These are phyloP conservation scores for Cinclus mexicanus DNA, from an alignment of 2,113 vertebrate species.

Conservation along the genomic window DNA sequence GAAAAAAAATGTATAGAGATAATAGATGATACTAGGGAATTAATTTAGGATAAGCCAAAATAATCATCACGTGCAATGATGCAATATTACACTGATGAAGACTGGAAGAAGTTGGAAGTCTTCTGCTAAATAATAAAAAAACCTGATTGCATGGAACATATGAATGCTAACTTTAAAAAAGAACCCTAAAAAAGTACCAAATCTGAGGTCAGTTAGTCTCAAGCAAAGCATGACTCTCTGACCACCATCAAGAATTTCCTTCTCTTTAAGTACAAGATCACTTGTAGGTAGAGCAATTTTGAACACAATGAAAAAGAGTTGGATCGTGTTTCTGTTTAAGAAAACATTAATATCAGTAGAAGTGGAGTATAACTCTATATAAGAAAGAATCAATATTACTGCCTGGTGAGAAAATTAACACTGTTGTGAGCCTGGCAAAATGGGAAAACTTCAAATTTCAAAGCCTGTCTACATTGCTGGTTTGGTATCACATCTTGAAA, in stretches of 20 bases:
- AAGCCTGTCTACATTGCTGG: background rate
- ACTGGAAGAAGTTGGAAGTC: background rate
- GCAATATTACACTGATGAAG: background rate
- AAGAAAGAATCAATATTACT: background rate
- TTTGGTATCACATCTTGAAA: background rate
- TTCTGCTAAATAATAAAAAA: background rate
- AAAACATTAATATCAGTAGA: background rate
- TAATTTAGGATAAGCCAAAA: background rate
- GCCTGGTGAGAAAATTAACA: background rate
- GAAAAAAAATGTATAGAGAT: background rate
- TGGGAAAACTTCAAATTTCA: background rate
- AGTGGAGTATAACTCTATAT: background rate
- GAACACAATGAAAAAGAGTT: background rate
- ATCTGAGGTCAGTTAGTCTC: background rate
- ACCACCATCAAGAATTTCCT: background rate
- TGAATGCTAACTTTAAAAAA: background rate
- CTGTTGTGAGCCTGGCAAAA: background rate
- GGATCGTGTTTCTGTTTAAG: background rate
- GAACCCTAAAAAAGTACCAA: background rate
- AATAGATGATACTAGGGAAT: background rate
- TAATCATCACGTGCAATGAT: background rate
- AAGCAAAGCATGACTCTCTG: background rate
- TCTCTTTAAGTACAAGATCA: background rate
- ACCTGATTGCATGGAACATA: background rate
- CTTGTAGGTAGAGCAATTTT: background rate